These are phyloP conservation scores for Scelioninae gen. 1 DNA, from an alignment of 2,888 invertebrate species.

Conservation along the genomic window DNA sequence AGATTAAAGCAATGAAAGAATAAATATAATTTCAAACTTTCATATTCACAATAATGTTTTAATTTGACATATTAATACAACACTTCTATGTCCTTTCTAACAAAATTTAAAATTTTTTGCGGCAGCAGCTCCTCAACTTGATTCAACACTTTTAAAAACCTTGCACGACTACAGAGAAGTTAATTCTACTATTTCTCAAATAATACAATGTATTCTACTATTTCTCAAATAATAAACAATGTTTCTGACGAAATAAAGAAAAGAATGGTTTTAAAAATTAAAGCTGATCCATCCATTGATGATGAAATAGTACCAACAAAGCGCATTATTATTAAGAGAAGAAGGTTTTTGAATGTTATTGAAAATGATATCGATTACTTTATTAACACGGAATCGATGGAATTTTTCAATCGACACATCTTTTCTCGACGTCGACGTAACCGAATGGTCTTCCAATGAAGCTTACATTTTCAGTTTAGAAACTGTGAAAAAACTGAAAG, in stretches of 20 bases:
- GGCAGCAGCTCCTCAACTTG: slow-evolving; percentile 61
- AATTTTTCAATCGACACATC: slow-evolving; percentile 45
- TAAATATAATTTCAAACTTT: no score
- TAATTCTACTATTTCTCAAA: slow-evolving; percentile 35
- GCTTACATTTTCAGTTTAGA: slow-evolving; percentile 28
- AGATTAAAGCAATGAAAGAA: no score
- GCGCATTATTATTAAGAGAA: slow-evolving; percentile 18
- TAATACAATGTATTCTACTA: slow-evolving; percentile 27
- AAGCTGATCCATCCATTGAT: slow-evolving; percentile 7
- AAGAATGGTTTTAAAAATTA: slow-evolving; percentile 47
- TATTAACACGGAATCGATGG: slow-evolving; percentile 31
- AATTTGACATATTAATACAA: no score
- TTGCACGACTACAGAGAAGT: slow-evolving; percentile 26
- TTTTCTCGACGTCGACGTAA: slow-evolving; percentile 27
- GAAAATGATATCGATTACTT: slow-evolving; percentile 38
- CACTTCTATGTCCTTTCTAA: no score
- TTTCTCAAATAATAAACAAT: slow-evolving; percentile 36
- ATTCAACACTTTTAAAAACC: slow-evolving; percentile 63
- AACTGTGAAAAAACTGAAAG: slow-evolving; percentile 42
- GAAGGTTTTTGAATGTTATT: slow-evolving; percentile 12
- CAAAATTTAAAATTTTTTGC: slow-evolving; percentile 6
- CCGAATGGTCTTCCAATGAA: slow-evolving; percentile 27
- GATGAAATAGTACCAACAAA: slow-evolving; percentile 19
- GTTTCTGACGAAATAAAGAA: slow-evolving; percentile 22
- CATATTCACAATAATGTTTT: no score